A percentile compares a stretch with the other conserved stretches of the same genome.
Conservation (phyloP, 2,797 vertebrate genomes). For the Mormyrops boulengeri region DNA sequence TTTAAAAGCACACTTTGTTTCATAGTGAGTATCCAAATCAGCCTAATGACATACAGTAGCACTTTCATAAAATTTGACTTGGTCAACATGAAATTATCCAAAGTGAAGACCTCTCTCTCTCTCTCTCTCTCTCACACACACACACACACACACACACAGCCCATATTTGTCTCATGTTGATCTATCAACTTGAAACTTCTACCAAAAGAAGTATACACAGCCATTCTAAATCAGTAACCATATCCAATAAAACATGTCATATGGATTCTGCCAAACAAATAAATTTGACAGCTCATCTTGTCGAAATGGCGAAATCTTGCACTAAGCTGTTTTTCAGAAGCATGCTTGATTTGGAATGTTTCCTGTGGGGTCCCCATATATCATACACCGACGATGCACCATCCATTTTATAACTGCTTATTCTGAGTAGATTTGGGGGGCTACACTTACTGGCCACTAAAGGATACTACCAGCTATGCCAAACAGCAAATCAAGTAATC, state of each 20-base stretch:
- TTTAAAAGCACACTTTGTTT: not conserved
- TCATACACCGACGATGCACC: not conserved
- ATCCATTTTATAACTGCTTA: not conserved
- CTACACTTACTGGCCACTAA: not conserved
- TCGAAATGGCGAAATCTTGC: not conserved
- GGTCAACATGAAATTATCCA: not conserved
- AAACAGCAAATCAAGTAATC: not conserved
- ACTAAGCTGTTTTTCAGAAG: not conserved
- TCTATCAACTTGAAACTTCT: too few relatives aligned
- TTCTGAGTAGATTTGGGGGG: not conserved
- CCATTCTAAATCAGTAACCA: too few relatives aligned
- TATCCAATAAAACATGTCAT: too few relatives aligned
- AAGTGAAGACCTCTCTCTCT: not conserved
- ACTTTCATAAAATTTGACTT: not conserved
- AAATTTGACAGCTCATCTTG: not conserved
- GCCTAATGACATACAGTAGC: not conserved
- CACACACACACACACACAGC: too few relatives aligned
- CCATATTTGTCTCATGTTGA: too few relatives aligned
- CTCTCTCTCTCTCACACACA: too few relatives aligned
- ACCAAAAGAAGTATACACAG: too few relatives aligned
- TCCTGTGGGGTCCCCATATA: not conserved
- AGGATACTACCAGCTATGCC: not conserved
- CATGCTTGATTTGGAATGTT: not conserved
- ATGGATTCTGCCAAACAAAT: not conserved
- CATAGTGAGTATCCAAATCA: not conserved